Base-by-base conservation (phyloP, 2,113 vertebrate genomes). In the Thalassarche chlororhynchos region DNA sequence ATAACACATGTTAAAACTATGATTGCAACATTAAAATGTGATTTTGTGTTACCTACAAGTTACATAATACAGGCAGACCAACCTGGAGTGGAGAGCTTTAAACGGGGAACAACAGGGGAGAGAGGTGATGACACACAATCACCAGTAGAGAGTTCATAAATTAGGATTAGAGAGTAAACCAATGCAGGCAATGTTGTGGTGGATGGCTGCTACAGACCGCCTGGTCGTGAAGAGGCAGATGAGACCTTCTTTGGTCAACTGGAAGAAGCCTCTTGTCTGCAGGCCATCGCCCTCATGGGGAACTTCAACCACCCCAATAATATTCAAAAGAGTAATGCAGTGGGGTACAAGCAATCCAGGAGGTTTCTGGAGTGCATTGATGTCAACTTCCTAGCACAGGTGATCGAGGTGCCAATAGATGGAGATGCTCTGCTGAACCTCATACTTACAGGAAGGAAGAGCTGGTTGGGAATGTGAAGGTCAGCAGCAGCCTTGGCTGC, bases 91-190 rank as follows among this genome's bases (percentile, higher is more conserved):
- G 15, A 82, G 31, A 46, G 24, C 8, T 81, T 77, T 60, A 40
- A 78, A 36, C 1, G 2, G 28, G 24, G 23, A 54, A 46, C 0
- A 0, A 70, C 18, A 36, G 32, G 3, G 5, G 6, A 49, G 10
- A 71, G 23, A 51, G 9, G 20, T 77, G 26, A 70, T 36, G 18
- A 62, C 34, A 49, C 9, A 87, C 11, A 44, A 16, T 38, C 42
- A 71, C 17, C 28, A 70, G 28, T 14, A 75, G 20, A 91, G 34
- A 47, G 11, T 70, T 58, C 10, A 42, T 62, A 70, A 70, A 78
- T 70, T 40, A 58, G 24, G 21, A 82, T 81, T 46, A 87, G 28
- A 49, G 42, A 71, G 38, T 36, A 87, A 90, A 44, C 3, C 29
- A 65, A 12, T 6, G 7, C 2, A 3, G 28, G 24, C 25, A 66